phyloP scores from a whole-genome alignment of 2,797 vertebrate genomes.

The Pangasius larnaudii region DNA sequence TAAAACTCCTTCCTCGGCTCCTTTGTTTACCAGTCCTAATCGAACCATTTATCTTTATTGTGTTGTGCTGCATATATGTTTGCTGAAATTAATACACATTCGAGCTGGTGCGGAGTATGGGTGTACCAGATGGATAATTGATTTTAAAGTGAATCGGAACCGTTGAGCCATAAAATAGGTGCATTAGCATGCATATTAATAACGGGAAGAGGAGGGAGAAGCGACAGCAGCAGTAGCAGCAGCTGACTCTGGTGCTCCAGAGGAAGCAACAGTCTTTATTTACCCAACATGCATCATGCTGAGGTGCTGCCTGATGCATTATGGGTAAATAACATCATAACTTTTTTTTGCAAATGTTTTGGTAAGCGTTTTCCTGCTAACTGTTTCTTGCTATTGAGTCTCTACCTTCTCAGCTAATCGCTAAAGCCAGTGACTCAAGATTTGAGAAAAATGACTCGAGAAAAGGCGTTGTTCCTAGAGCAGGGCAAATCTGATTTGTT shows the following conservation, averaged over 20 bases:
- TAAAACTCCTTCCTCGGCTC: constrained; percentile 74
- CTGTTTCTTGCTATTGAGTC: neutral
- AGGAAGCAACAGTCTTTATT: constrained; percentile 70
- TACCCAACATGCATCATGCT: constrained; percentile 53
- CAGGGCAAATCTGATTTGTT: neutral
- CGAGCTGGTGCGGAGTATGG: constrained; percentile 75
- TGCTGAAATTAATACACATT: constrained; percentile 82
- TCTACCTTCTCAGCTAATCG: neutral
- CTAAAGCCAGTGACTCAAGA: neutral
- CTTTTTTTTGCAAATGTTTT: too few relatives aligned
- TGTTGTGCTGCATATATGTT: constrained; percentile 77
- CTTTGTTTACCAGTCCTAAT: constrained; percentile 82
- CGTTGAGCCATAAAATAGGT: constrained; percentile 82
- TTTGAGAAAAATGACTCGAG: neutral
- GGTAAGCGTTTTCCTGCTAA: neutral
- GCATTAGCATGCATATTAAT: constrained; percentile 83
- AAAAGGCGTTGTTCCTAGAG: neutral
- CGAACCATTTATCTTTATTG: constrained; percentile 83
- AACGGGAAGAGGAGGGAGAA: constrained; percentile 69
- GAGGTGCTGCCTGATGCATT: neutral
- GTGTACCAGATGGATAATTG: constrained; percentile 85
- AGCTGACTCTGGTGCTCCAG: constrained; percentile 58
- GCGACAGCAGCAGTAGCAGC: constrained; percentile 50
- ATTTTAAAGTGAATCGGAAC: constrained; percentile 81
- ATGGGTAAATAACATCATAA: neutral